Conservation (phyloP, 2,113 vertebrate species). For the Onychostruthus taczanowskii region DNA sequence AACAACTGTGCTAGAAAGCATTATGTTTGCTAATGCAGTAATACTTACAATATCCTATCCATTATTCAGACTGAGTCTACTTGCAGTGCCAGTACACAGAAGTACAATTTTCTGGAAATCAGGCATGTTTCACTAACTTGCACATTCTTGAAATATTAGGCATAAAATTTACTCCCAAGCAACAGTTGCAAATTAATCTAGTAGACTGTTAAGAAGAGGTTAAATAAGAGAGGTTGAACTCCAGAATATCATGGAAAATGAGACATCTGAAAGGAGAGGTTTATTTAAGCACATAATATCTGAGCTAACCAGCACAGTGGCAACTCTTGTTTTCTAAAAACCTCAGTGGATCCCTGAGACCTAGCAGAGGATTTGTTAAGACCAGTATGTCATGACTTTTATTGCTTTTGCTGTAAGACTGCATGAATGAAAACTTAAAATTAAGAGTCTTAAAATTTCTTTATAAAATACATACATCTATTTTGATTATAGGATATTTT, state of each 20-base stretch:
- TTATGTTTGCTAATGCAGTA: not conserved
- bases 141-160: not conserved
- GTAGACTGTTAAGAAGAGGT: not conserved
- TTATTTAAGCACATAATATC: not conserved
- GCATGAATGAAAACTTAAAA: not conserved
- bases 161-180: not conserved
- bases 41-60: not conserved
- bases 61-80: not conserved
- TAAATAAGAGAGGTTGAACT: not conserved
- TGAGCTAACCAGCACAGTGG: not conserved
- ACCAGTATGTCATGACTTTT: not conserved
- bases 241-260: slow-evolving; percentile 22
- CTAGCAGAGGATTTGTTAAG: not conserved
- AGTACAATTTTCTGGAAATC: not conserved
- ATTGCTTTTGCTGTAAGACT: not conserved
- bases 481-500: not conserved
- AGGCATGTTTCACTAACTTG: not conserved
- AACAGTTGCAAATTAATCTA: not conserved
- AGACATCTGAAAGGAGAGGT: not conserved
- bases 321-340: not conserved
- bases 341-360: not conserved
- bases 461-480: not conserved
- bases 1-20: not conserved
- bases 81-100: not conserved
- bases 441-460: not conserved